Evolutionary conservation across 2,888 invertebrate species (phyloP), one percentile per base, ranked within the genome.

Genomic region (Synanthedon tipuliformis): DNA sequence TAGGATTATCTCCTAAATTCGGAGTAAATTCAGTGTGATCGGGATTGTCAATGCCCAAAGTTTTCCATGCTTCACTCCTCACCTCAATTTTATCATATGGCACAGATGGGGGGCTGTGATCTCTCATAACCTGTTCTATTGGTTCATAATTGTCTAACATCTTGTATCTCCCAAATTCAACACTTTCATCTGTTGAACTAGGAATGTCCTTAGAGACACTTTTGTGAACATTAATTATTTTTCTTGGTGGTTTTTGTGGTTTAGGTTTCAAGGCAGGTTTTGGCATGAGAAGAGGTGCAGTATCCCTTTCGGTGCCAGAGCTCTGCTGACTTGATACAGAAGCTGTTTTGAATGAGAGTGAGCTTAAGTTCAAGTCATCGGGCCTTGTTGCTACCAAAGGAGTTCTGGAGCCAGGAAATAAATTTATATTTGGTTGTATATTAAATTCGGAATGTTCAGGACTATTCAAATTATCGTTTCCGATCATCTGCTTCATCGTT

Each of bases 391-490:
- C 92, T 3, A 94, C 93, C 59, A 95, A 73, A 0, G 95, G 95
- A 63, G 94, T 94, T 60, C 95, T 89, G 4, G 95, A 95, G 18
- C 95, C 91, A 23, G 95, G 92, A 69, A 94, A 94, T 90, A 95
- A 92, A 54, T 91, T 92, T n/a, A 91, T 81, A 41, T 92, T 92
- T 56, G 92, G 90, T 58, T 94, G 91, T 61, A 94, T 94, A 68
- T 91, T 92, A 56, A 86, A 86, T 65, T 94, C 94, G 53, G 91
- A 91, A 68, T 92, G 92, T 57, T 93, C 93, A 53, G 92, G 87
- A 65, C 89, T 90, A 61, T 88, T 88, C 10, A 89, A 68, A 59
- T 89, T 89, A 60, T 94, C 93, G 61, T 89, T 91, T n/a, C 90
- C 92, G 56, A 95, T 89, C 63, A 94, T 85, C 72, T 94, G 94